Conservation (phyloP, 37 sponge, comb jelly and placozoan genomes). For the Cladorhizidae sp. region DNA sequence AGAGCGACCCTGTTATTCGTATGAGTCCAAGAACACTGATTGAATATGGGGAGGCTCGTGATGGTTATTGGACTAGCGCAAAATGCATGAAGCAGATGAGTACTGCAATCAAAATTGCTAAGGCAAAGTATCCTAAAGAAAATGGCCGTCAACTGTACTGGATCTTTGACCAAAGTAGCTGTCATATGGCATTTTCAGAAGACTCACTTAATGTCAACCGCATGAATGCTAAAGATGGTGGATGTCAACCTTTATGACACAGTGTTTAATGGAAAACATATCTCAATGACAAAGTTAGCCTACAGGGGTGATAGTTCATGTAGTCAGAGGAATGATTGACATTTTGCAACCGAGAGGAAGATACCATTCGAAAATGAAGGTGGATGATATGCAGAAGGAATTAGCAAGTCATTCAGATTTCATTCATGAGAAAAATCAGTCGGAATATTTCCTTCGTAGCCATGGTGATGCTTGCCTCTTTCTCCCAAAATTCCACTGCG, state of each 20-base stretch:
- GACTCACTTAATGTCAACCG: conserved; percentile 27
- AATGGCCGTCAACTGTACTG: too few species aligned
- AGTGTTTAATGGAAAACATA: neutral
- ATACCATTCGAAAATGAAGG: too few species aligned
- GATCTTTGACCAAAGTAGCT: too few species aligned
- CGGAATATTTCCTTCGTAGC: neutral
- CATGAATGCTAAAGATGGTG: too few species aligned
- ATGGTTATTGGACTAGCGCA: too few species aligned
- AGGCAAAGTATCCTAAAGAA: too few species aligned
- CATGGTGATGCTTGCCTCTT: conserved; percentile 1
- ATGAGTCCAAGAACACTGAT: conserved; percentile 4
- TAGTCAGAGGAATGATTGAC: neutral
- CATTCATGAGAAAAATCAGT: too few species aligned
- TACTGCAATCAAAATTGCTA: too few species aligned
- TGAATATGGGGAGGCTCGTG: conserved; percentile 15
- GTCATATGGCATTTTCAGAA: conserved; percentile 42
- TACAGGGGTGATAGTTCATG: neutral
- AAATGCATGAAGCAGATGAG: too few species aligned
- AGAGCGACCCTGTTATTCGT: neutral
- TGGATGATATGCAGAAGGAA: too few species aligned
- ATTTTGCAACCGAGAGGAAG: neutral
- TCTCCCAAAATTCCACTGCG: too few species aligned
- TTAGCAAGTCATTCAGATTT: too few species aligned
- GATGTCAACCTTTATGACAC: conserved; percentile 46
- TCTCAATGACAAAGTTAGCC: neutral